Percentiles rank a stretch among this genome's conserved stretches.
phyloP scores from a whole-genome alignment of 2,113 vertebrate genomes.

The Muntiacus muntjak region DNA sequence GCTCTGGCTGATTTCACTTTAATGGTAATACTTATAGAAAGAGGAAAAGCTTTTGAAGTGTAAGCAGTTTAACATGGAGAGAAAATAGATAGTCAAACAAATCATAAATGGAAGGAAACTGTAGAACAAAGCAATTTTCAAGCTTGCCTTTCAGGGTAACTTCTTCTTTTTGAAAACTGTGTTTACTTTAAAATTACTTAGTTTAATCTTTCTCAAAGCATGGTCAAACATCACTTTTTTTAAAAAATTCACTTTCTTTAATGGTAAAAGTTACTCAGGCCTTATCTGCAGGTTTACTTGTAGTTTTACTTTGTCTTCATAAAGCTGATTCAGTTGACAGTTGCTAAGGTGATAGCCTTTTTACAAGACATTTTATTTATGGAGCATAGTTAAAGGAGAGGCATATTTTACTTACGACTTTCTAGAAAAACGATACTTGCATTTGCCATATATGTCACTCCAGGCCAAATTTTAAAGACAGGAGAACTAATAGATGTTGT shows the following conservation, averaged over 20 bases:
- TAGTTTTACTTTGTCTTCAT: neutral
- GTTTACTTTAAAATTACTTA: slow-evolving; percentile 15
- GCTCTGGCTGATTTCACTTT: slow-evolving; percentile 57
- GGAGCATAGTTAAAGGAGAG: neutral
- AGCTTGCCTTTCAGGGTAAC: slow-evolving; percentile 5
- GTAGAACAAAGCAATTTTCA: neutral
- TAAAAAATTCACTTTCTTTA: neutral
- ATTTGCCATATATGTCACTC: slow-evolving; percentile 14
- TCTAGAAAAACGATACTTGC: slow-evolving; percentile 3
- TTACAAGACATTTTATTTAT: slow-evolving; percentile 40
- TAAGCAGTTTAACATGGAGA: slow-evolving; percentile 65
- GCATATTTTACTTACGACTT: slow-evolving; percentile 6
- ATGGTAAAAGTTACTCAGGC: neutral
- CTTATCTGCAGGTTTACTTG: neutral
- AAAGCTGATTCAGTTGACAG: slow-evolving; percentile 1
- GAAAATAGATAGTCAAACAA: slow-evolving; percentile 65
- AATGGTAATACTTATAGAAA: slow-evolving; percentile 71
- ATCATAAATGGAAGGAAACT: slow-evolving; percentile 25
- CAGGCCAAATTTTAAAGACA: slow-evolving; percentile 45
- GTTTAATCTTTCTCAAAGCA: neutral
- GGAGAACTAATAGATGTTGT: slow-evolving; percentile 19
- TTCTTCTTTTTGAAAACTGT: neutral
- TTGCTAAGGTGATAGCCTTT: slow-evolving; percentile 40
- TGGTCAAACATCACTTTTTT: neutral
- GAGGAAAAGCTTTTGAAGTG: slow-evolving; percentile 76